Percentiles rank a stretch among this genome's conserved stretches.
Conservation (phyloP, 2,888 invertebrate genomes). For the Melipona beecheii region DNA sequence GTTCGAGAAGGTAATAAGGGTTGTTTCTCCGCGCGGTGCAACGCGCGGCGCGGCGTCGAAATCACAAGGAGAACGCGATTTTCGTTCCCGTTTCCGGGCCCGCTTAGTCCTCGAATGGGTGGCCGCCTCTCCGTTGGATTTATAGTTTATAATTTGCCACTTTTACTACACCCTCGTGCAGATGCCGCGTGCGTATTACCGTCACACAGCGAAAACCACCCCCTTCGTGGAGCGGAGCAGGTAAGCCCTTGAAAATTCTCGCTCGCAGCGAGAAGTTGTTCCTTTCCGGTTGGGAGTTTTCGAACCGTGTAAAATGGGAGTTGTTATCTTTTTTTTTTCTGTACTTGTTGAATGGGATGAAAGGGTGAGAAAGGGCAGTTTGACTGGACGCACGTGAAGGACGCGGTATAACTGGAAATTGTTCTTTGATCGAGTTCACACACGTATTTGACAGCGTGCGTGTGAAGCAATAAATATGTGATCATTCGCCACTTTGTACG, state of each 20-base stretch:
- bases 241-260: conserved; percentile 8
- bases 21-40: conserved; percentile 67
- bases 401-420: no score
- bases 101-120: conserved; percentile 18
- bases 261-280: no score
- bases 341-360: not conserved
- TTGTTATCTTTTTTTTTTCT: no score
- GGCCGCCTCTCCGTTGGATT: not conserved
- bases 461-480: no score
- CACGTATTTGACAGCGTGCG: no score
- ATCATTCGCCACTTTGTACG: no score
- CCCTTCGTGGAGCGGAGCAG: not conserved
- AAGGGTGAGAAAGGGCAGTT: no score
- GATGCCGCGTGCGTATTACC: not conserved
- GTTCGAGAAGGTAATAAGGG: conserved; percentile 66
- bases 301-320: not conserved
- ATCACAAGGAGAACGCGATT: conserved; percentile 64
- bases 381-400: no score
- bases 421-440: no score
- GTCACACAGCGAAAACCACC: not conserved
- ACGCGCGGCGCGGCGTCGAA: conserved; percentile 64
- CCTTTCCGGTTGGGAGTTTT: not conserved
- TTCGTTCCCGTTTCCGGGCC: conserved; percentile 47
- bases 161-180: not conserved
- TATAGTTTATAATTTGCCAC: conserved; percentile 36